A percentile compares a stretch with the other conserved stretches of the same genome.
Conservation (phyloP, 2,888 invertebrate species). For the Drosophila maculinotata region DNA sequence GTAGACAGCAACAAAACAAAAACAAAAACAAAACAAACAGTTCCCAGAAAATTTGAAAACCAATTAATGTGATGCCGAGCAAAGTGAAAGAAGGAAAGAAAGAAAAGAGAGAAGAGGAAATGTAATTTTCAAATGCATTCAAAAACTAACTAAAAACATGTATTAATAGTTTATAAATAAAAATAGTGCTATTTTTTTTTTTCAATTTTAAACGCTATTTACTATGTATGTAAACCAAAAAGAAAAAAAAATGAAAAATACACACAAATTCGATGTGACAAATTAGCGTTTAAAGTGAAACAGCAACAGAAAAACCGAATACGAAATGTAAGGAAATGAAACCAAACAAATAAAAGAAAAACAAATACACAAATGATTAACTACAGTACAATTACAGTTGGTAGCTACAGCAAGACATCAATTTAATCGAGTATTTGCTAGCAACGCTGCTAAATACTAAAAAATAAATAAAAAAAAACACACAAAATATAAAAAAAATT, state of each 20-base stretch:
- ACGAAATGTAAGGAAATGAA: constrained; percentile 31
- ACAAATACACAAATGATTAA: constrained; percentile 40
- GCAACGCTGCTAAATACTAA: constrained; percentile 52
- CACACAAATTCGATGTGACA: constrained; percentile 72
- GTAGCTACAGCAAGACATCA: constrained; percentile 55
- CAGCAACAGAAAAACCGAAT: constrained; percentile 29
- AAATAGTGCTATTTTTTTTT: constrained; percentile 64
- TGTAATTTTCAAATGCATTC: constrained; percentile 65
- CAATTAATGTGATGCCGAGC: constrained; percentile 62
- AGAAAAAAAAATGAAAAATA: constrained; percentile 21
- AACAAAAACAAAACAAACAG: constrained; percentile 22
- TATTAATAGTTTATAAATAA: constrained; percentile 69
- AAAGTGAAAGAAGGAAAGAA: constrained; percentile 24
- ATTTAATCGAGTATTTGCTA: constrained; percentile 58
- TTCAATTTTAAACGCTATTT: constrained; percentile 63
- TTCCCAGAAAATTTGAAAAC: constrained; percentile 47
- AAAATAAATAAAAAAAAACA: constrained; percentile 6
- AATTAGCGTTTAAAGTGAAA: constrained; percentile 68
- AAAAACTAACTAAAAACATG: constrained; percentile 60
- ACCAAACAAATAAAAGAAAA: constrained; percentile 35
- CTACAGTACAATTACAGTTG: constrained; percentile 56
- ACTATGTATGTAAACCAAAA: constrained; percentile 59
- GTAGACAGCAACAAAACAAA: constrained; percentile 35
- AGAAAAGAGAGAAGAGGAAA: constrained; percentile 26
- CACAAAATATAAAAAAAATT: constrained; percentile 12